Base-by-base conservation (phyloP, 2,888 invertebrate genomes). In the Alloscopus bannaensis region DNA sequence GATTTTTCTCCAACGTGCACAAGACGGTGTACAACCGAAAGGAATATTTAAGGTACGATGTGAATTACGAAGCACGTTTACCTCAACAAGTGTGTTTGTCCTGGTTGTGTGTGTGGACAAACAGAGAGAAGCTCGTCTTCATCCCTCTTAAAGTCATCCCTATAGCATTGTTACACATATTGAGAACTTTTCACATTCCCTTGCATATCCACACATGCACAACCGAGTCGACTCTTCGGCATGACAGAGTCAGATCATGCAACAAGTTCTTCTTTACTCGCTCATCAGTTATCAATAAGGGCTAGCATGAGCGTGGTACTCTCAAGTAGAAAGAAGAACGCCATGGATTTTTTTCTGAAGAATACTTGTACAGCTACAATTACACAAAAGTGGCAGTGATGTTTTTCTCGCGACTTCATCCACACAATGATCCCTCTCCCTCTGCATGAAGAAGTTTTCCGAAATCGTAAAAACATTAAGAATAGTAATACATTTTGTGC, bases 261-360 rank as follows among this genome's bases (percentile, higher is more conserved):
- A 76, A 76, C 76, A 62, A 76, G 68, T 68, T 75, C 66, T 66
- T 62, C 29, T 28, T 50, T 57, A 52, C 76, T 60, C 47, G 64
- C 31, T 76, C 76, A 60, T 76, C 76, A 76, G 73, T 73, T 73
- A 66, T 73, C 45, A 47, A 55, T 73, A 73, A 42, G 73, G 40
- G 55, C 55, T 72, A 64, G 72, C 64, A 55, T 50, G 57, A 64
- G 72, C 64, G 45, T 50, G 57, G 73, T 66, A n/a, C n/a, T n/a
- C n/a, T n/a, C 66, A 66, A 42, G 65, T 59, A 31, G 57, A 16
- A 55, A 59, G 22, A 45, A 50, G 24, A 71, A 71, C 31, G 70
- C 59, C 59, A 50, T 71, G 71, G 50, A 71, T 60, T 71, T 60
- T 70, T 60, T 18, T 28, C n/a, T n/a, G n/a, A n/a, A n/a, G n/a